Conservation (phyloP, 1,140 invertebrate genomes). For the Kradibia gibbosae region DNA sequence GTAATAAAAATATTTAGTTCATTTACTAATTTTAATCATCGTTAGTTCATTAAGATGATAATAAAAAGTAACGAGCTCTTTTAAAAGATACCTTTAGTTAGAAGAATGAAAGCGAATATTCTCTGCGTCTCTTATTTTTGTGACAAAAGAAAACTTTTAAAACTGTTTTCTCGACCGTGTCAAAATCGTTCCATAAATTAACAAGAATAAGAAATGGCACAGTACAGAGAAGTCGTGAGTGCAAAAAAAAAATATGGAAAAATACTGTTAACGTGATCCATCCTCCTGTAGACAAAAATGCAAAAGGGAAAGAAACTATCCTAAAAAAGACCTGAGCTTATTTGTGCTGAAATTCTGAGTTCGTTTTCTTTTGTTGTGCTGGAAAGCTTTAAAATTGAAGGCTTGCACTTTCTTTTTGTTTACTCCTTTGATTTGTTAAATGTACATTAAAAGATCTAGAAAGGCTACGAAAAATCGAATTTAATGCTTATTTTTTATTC, state of each 20-base stretch:
- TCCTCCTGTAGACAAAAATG: not conserved
- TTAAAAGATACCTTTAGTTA: not conserved
- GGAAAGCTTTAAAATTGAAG: not conserved
- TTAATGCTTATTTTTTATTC: conserved; percentile 26
- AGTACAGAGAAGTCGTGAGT: not conserved
- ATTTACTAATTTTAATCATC: not conserved
- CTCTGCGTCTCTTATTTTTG: not conserved
- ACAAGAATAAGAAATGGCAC: not conserved
- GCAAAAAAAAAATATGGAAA: not conserved
- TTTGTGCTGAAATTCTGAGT: conserved; percentile 15
- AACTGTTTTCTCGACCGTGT: not conserved
- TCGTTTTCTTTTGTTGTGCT: not conserved
- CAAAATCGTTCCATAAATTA: conserved; percentile 11
- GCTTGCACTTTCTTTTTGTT: not conserved
- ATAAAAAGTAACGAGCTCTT: not conserved
- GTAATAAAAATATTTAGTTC: not conserved
- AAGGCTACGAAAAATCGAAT: not conserved
- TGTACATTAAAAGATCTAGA: not conserved
- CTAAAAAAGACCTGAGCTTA: not conserved
- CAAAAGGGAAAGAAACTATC: not conserved
- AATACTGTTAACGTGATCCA: not conserved
- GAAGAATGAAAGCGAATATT: conserved; percentile 10
- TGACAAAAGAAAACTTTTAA: conserved; percentile 22
- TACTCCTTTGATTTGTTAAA: conserved; percentile 4
- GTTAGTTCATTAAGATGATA: not conserved